These are phyloP conservation scores for Hartigia nigra DNA, from an alignment of 2,888 invertebrate genomes.

Conservation along the genomic window DNA sequence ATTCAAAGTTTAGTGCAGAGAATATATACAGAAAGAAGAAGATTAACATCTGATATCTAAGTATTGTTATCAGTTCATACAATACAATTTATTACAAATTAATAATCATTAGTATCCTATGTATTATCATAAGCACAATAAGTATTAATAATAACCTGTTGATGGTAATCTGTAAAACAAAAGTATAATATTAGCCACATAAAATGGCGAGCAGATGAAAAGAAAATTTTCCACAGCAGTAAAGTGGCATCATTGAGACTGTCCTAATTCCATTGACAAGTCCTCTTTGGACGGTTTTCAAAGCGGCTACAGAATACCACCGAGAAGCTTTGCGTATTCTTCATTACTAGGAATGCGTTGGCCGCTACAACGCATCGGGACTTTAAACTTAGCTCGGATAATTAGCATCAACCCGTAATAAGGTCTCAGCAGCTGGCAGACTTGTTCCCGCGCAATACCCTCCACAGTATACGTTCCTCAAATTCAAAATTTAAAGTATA, in stretches of 20 bases:
- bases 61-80: not conserved
- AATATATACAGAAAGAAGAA: not conserved
- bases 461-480: not conserved
- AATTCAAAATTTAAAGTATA: not conserved
- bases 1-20: not conserved
- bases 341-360: slow-evolving; percentile 13
- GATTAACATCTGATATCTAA: not conserved
- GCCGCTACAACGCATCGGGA: slow-evolving; percentile 15
- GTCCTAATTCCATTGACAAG: not conserved
- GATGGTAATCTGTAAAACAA: not conserved
- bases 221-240: not conserved
- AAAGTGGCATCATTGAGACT: not conserved
- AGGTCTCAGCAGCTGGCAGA: not conserved
- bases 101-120: not conserved
- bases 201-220: not conserved
- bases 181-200: not conserved
- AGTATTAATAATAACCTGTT: not conserved
- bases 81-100: not conserved
- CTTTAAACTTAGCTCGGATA: slow-evolving; percentile 32
- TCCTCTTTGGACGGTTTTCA: not conserved
- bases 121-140: not conserved
- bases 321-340: slow-evolving; percentile 10
- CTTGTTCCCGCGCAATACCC: not conserved
- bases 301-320: slow-evolving; percentile 1
- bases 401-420: slow-evolving; percentile 29